Conservation (phyloP, 2,888 invertebrate species). For the Conus canariensis region DNA sequence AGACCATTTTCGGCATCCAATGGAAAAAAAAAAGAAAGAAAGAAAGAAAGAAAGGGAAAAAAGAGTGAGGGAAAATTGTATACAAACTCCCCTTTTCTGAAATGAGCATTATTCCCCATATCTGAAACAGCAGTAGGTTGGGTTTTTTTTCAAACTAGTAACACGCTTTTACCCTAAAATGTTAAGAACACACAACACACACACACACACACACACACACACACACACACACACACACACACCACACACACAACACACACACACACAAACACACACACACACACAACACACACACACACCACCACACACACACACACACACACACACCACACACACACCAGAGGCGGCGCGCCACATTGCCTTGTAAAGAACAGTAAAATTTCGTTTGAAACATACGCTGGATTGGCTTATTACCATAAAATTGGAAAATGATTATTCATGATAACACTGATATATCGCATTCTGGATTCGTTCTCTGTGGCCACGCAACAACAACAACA, state of each 20-base stretch:
- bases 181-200: neutral
- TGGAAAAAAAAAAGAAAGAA: neutral
- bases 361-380: too few species aligned
- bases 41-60: neutral
- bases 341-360: too few species aligned
- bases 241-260: neutral
- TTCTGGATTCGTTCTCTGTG: neutral
- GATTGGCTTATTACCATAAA: too few species aligned
- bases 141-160: too few species aligned
- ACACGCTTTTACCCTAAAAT: neutral
- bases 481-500: neutral
- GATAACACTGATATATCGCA: too few species aligned
- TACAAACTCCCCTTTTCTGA: neutral
- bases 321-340: too few species aligned
- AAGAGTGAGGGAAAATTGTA: neutral
- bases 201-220: neutral
- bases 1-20: neutral
- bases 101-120: neutral
- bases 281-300: neutral
- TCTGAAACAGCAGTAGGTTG: neutral
- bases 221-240: neutral
- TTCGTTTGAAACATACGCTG: too few species aligned
- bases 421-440: too few species aligned
- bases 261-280: neutral
- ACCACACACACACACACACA: neutral